Evolutionary conservation across 2,888 invertebrate genomes (phyloP).

Genomic region (Agonopterix alstromeriana): DNA sequence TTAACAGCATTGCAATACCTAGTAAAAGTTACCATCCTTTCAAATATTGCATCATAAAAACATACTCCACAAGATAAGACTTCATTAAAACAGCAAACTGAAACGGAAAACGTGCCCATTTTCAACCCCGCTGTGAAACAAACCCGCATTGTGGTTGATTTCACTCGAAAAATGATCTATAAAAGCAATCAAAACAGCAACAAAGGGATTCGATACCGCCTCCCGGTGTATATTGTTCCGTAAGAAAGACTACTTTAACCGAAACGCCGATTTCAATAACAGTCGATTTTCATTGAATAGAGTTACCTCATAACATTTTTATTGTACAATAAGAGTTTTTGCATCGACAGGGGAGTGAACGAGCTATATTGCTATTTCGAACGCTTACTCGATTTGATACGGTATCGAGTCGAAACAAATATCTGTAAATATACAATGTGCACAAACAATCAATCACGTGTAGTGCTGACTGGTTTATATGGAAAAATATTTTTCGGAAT

Average conservation of each 20-base stretch:
- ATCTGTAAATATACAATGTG: too few relatives aligned
- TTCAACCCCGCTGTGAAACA: too few relatives aligned
- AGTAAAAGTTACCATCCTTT: too few relatives aligned
- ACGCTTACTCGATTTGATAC: conserved; percentile 24
- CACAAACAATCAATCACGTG: too few relatives aligned
- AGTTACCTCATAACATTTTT: conserved; percentile 74
- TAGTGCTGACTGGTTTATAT: too few relatives aligned
- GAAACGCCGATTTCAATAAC: conserved; percentile 69
- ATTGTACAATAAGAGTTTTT: conserved; percentile 67
- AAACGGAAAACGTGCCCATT: too few relatives aligned
- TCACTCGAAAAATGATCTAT: conserved; percentile 9
- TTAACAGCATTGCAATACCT: too few relatives aligned
- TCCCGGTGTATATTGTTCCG: conserved; percentile 46
- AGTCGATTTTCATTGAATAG: conserved; percentile 66
- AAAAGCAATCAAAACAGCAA: conserved; percentile 38
- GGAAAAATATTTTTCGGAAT: too few relatives aligned
- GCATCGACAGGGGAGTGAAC: conserved; percentile 41
- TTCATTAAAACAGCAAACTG: too few relatives aligned
- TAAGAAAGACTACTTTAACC: conserved; percentile 54
- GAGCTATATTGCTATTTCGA: conserved; percentile 57
- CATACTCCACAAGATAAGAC: too few relatives aligned
- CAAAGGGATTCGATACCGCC: conserved; percentile 38
- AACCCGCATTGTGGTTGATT: background rate
- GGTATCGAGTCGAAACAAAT: background rate
- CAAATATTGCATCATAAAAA: too few relatives aligned